Base-by-base conservation (phyloP, 2,113 vertebrate species). In the Manacus vitellinus region DNA sequence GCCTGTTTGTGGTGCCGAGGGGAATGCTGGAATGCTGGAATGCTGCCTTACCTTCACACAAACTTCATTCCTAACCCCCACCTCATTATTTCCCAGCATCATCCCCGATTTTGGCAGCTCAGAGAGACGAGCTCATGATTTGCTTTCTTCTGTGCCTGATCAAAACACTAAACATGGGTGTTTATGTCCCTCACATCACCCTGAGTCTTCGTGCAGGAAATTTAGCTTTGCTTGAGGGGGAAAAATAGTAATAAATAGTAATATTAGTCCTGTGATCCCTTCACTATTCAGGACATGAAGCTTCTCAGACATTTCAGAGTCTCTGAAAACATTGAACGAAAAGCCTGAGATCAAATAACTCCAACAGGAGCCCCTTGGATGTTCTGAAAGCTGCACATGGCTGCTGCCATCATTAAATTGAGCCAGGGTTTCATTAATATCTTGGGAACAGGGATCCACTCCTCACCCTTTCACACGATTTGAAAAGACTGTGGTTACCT, bases 21-120 rank as follows among this genome's bases (percentile, higher is more conserved):
- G 89, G 77, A 59, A 21, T 5, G 56, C 90, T 83, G 67, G 74
- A 62, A 27, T 5, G 55, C 89, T 85, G 66, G 79, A 67, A 24
- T 5, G 49, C 90, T 85, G 67, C 7, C 87, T 80, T 65, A 88
- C 89, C 96, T 95, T 66, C 81, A 65, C 89, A 83, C 93, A 66
- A 81, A 52, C 95, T 89, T 58, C 92, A 83, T 93, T 96, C 95
- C 83, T 5, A 75, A 94, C 39, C 56, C 13, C 56, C 3, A 11
- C 66, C 85, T 73, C 84, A 0, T 83, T 85, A 76, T 77, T 68
- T 72, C 24, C 27, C 66, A n/a, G 55, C 4, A 2, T 61, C 16
- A 8, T 66, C 88, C 59, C 78, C 52, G 91, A 27, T 41, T 83
- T 55, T 35, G 78, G 94, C 79, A 88, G n/a, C 77, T 62, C 22